Evolutionary conservation across 2,113 vertebrate species (phyloP).

Genomic region (Zosterops hypoxanthus): DNA sequence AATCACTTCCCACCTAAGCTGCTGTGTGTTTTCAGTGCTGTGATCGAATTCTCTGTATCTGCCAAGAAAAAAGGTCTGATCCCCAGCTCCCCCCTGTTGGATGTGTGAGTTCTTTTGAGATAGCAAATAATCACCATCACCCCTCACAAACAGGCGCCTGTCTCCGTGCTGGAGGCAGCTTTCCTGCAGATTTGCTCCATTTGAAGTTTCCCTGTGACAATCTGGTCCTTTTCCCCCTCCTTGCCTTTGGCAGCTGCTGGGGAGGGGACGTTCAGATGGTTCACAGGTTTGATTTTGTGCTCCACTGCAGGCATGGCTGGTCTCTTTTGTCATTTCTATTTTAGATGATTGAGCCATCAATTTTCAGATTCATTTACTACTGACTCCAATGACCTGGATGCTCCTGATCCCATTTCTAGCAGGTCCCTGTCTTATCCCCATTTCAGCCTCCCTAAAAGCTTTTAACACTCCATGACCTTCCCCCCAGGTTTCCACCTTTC

Average conservation of each 20-base stretch:
- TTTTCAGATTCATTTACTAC: constrained; percentile 32
- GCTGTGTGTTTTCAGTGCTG: background rate
- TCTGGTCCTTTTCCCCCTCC: background rate
- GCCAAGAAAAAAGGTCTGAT: constrained; percentile 27
- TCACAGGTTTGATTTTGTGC: constrained; percentile 51
- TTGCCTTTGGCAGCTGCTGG: background rate
- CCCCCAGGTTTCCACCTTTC: background rate
- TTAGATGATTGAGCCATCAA: constrained; percentile 20
- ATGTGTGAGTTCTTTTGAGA: constrained; percentile 31
- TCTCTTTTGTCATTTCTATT: background rate
- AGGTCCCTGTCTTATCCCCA: background rate
- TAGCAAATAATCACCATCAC: constrained; percentile 37
- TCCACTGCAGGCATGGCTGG: background rate
- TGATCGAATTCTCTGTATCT: constrained; percentile 51
- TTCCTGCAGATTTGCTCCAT: background rate
- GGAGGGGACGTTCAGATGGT: background rate
- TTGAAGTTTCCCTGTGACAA: background rate
- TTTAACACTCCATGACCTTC: constrained; percentile 19
- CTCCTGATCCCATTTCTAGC: background rate
- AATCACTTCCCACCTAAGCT: constrained; percentile 36
- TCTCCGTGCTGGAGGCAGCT: background rate
- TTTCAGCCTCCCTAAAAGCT: constrained; percentile 7
- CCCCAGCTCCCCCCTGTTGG: background rate
- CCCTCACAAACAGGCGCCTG: background rate
- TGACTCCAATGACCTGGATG: background rate